phyloP scores from a whole-genome alignment of 2,113 vertebrate genomes.

The Prunella fulvescens region DNA sequence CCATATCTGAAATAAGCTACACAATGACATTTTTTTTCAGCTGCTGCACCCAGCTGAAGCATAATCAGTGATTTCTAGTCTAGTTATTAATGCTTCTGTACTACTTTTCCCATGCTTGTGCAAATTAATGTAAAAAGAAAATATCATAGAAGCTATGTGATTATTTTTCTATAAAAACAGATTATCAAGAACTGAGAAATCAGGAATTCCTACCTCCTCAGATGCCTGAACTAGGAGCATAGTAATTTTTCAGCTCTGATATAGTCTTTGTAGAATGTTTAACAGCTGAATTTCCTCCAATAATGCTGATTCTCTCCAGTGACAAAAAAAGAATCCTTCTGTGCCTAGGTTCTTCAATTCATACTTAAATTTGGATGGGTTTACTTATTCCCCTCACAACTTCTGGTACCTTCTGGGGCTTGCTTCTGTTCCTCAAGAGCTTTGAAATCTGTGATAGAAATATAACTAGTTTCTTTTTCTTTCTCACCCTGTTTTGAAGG shows the following conservation, averaged over 20 bases:
- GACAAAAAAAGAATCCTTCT: neutral
- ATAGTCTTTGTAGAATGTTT: neutral
- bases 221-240: neutral
- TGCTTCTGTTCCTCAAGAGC: neutral
- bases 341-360: neutral
- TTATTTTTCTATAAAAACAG: neutral
- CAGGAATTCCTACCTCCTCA: neutral
- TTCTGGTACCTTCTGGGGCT: neutral
- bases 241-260: neutral
- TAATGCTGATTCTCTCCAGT: neutral
- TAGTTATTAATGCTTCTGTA: neutral
- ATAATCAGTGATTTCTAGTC: neutral
- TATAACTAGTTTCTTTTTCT: neutral
- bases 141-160: neutral
- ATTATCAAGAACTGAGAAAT: neutral
- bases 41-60: neutral
- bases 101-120: neutral
- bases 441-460: neutral
- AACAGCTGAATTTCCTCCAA: neutral
- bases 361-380: neutral
- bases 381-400: neutral
- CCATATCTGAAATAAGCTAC: neutral
- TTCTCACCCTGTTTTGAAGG: neutral
- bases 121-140: neutral
- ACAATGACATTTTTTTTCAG: neutral